Conservation (phyloP, 2,888 invertebrate genomes). For the Bembecia ichneumoniformis region DNA sequence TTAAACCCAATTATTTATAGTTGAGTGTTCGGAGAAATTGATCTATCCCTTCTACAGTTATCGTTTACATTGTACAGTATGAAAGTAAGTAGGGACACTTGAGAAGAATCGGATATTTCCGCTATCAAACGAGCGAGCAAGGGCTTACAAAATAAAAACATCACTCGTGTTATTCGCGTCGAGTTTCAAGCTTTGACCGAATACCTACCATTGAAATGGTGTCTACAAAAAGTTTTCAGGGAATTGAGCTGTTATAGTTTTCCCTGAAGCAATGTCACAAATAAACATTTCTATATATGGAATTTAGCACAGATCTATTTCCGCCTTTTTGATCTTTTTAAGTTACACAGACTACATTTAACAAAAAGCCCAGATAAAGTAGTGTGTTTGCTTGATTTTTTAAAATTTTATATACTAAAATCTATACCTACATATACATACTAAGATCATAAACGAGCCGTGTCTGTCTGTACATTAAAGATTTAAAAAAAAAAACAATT, state of each 20-base stretch:
- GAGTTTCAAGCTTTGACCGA: conserved; percentile 9
- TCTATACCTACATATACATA: too few relatives aligned
- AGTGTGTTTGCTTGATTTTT: too few relatives aligned
- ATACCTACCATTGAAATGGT: neutral
- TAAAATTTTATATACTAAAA: too few relatives aligned
- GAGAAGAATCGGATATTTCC: conserved; percentile 14
- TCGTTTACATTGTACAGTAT: neutral
- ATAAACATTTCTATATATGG: neutral
- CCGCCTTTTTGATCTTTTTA: too few relatives aligned
- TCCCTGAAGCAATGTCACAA: neutral
- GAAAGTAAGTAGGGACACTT: conserved; percentile 9
- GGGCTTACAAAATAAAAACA: conserved; percentile 16
- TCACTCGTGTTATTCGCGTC: conserved; percentile 8
- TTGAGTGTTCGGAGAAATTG: neutral
- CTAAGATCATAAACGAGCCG: too few relatives aligned
- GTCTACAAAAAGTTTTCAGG: neutral
- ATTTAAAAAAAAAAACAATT: too few relatives aligned
- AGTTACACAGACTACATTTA: too few relatives aligned
- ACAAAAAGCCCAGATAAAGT: too few relatives aligned
- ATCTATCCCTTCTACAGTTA: neutral
- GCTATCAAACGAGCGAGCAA: conserved; percentile 10
- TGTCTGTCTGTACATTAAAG: too few relatives aligned
- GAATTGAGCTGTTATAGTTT: neutral
- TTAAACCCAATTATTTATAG: too few relatives aligned
- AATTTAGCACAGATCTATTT: neutral